phyloP scores from a whole-genome alignment of 2,797 vertebrate genomes.

The Myoxocephalus aenaeus region DNA sequence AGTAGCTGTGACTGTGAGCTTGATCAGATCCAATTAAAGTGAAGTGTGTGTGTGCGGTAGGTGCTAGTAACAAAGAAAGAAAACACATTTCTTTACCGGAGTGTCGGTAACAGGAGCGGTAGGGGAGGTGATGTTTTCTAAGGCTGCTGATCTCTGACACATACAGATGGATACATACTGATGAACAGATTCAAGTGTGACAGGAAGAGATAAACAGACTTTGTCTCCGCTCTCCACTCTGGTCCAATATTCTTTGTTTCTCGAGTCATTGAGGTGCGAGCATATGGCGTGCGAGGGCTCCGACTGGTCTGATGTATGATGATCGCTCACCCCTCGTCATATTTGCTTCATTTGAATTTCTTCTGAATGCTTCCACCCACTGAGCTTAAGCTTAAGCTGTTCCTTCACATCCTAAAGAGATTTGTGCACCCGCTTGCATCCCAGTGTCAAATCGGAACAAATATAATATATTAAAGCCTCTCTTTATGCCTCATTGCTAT shows the following conservation, averaged over 20 bases:
- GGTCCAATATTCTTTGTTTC: constrained; percentile 70
- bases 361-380: constrained; percentile 64
- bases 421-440: constrained; percentile 71
- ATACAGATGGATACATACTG: constrained; percentile 24
- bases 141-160: constrained; percentile 48
- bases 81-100: constrained; percentile 31
- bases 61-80: constrained; percentile 2
- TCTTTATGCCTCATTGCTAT: constrained; percentile 79
- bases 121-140: constrained; percentile 54
- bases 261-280: constrained; percentile 69
- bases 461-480: constrained; percentile 76
- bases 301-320: constrained; percentile 69
- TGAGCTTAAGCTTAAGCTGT: constrained; percentile 60
- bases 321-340: constrained; percentile 57
- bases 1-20: constrained; percentile 6
- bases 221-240: constrained; percentile 30
- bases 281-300: constrained; percentile 42
- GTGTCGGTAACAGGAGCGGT: constrained; percentile 35
- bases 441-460: constrained; percentile 71
- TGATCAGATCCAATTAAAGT: constrained; percentile 51
- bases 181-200: constrained; percentile 58
- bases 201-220: constrained; percentile 61
- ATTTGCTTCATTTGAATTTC: constrained; percentile 74
- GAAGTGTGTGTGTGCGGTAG: constrained; percentile 27
- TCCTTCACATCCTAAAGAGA: constrained; percentile 70